Conservation (phyloP, 1,140 invertebrate species). For the Papilio glaucus region DNA sequence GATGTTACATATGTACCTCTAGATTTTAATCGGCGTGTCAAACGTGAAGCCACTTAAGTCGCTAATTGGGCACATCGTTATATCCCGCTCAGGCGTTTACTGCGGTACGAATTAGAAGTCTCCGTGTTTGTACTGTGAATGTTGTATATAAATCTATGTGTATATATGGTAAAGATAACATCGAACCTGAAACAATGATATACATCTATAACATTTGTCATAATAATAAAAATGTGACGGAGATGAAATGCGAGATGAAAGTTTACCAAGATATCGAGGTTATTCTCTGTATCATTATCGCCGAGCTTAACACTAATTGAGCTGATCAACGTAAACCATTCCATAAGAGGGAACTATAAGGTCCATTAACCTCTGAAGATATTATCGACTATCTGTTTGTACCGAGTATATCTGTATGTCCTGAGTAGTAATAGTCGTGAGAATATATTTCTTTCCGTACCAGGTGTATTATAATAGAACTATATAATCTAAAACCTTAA, state of each 20-base stretch:
- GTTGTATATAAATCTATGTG: too few species aligned
- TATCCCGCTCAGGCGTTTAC: too few species aligned
- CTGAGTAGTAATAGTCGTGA: conserved; percentile 7
- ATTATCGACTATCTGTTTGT: not conserved
- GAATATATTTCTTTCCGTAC: conserved; percentile 1
- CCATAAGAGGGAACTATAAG: not conserved
- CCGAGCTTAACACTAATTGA: not conserved
- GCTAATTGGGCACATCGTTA: too few species aligned
- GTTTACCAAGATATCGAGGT: not conserved
- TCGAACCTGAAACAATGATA: too few species aligned
- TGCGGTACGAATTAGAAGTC: too few species aligned
- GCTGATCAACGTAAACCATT: not conserved
- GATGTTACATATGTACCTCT: too few species aligned
- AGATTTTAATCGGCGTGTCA: too few species aligned
- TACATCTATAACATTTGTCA: too few species aligned
- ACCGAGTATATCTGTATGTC: not conserved
- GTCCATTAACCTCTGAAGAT: not conserved
- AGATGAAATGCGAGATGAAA: not conserved
- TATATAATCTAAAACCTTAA: conserved; percentile 20
- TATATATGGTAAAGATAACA: too few species aligned
- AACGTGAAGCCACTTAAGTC: too few species aligned
- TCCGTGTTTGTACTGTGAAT: too few species aligned
- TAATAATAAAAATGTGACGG: too few species aligned
- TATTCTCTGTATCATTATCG: not conserved
- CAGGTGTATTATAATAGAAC: conserved; percentile 17